Evolutionary conservation across 1,140 invertebrate genomes (phyloP).

Genomic region (Zaprionus davidi): DNA sequence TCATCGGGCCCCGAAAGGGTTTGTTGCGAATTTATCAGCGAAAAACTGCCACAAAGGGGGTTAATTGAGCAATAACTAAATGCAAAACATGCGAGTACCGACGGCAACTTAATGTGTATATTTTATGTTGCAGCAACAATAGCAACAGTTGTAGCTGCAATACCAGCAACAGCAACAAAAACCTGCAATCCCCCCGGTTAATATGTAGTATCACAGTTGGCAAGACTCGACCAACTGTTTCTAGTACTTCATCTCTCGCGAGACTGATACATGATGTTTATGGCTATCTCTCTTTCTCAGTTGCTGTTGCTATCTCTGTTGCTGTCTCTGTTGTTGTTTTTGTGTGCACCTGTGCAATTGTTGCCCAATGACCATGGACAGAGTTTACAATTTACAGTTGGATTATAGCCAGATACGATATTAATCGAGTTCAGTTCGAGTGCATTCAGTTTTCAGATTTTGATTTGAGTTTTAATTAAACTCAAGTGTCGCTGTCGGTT

Average conservation of each 20-base stretch:
- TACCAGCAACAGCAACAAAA: slow-evolving; percentile 20
- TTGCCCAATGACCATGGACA: slow-evolving; percentile 46
- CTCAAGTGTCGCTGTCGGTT: slow-evolving; percentile 42
- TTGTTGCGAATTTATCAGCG: slow-evolving; percentile 60
- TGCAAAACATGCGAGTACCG: slow-evolving; percentile 55
- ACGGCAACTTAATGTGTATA: slow-evolving; percentile 42
- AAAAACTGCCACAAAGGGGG: slow-evolving; percentile 55
- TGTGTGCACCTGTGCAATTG: slow-evolving; percentile 22
- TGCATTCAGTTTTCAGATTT: slow-evolving; percentile 25
- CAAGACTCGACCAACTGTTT: background rate
- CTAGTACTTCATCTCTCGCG: slow-evolving; percentile 31
- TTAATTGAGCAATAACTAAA: slow-evolving; percentile 76
- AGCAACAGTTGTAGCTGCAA: slow-evolving; percentile 34
- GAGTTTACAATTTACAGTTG: slow-evolving; percentile 25
- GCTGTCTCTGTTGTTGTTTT: slow-evolving; percentile 2
- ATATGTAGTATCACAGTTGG: slow-evolving; percentile 6
- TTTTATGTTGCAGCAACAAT: slow-evolving; percentile 54
- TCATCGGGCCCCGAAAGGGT: slow-evolving; percentile 45
- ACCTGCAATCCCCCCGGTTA: background rate
- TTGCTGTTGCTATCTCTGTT: background rate
- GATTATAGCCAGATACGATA: slow-evolving; percentile 29
- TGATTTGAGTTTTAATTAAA: slow-evolving; percentile 54
- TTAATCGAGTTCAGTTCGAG: slow-evolving; percentile 50
- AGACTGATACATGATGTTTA: slow-evolving; percentile 2
- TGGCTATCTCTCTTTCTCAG: background rate